phyloP scores from a whole-genome alignment of 1,140 invertebrate genomes.

The Epicauta chinensis region DNA sequence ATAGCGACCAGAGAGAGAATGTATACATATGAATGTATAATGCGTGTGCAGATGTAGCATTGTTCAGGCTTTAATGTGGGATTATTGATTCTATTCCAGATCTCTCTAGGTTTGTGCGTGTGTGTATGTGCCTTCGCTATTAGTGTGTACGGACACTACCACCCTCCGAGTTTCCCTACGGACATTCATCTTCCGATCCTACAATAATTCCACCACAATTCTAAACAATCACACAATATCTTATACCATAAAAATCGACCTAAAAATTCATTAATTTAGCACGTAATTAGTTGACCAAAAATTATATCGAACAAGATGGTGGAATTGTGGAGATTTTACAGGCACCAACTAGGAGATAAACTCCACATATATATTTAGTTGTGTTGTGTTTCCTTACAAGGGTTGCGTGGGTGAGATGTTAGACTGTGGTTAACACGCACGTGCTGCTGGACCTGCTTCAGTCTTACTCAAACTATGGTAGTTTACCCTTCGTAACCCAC shows the following conservation, averaged over 20 bases:
- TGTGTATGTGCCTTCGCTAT: conserved; percentile 28
- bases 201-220: conserved; percentile 19
- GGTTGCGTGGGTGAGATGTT: conserved; percentile 35
- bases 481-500: conserved; percentile 16
- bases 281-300: no score
- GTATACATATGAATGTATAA: conserved; percentile 32
- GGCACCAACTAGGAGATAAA: conserved; percentile 7
- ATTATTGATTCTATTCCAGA: conserved; percentile 31
- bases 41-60: conserved; percentile 31
- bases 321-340: conserved; percentile 12
- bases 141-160: conserved; percentile 21
- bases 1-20: not conserved
- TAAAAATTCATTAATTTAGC: no score
- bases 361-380: conserved; percentile 35
- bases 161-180: not conserved
- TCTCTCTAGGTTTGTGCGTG: conserved; percentile 21
- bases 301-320: conserved; percentile 11
- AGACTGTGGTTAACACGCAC: conserved; percentile 39
- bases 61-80: conserved; percentile 28
- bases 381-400: conserved; percentile 40
- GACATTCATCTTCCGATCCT: no score
- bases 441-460: conserved; percentile 34
- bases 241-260: no score
- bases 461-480: conserved; percentile 5
- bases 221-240: not conserved